phyloP scores from a whole-genome alignment of 2,888 invertebrate species.

The Drosophila antonietae region DNA sequence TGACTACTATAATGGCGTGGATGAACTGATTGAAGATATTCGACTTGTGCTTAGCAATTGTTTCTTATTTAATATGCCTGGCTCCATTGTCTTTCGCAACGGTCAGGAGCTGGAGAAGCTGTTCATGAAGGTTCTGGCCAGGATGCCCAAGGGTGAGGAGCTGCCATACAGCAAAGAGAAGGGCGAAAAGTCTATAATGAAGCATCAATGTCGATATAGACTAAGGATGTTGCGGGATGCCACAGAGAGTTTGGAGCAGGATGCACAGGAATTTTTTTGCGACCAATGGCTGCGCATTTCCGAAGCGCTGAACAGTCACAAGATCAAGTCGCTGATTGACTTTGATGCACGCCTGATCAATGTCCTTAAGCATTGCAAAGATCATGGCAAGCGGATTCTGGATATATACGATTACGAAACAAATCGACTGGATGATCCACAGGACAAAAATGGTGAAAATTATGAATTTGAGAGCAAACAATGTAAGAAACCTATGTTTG shows the following conservation, averaged over 20 bases:
- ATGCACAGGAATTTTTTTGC: neutral
- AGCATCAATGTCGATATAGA: neutral
- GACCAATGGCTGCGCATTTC: slow-evolving; percentile 1
- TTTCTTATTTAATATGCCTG: slow-evolving; percentile 14
- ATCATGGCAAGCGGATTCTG: neutral
- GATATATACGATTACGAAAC: neutral
- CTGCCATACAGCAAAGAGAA: neutral
- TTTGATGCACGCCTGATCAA: slow-evolving; percentile 13
- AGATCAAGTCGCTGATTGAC: neutral
- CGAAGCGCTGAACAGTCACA: neutral
- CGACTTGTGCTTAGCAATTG: slow-evolving; percentile 25
- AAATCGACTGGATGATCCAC: neutral
- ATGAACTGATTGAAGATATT: slow-evolving; percentile 15
- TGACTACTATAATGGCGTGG: slow-evolving; percentile 16
- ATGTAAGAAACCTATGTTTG: neutral
- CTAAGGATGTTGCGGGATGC: neutral
- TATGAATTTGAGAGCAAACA: neutral
- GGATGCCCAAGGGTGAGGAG: slow-evolving; percentile 3
- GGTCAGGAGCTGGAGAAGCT: slow-evolving; percentile 14
- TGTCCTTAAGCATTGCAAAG: slow-evolving; percentile 1
- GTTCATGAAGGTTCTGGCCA: neutral
- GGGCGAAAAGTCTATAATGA: neutral
- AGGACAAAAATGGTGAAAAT: neutral
- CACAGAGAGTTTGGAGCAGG: neutral
- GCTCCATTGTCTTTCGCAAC: neutral